These are phyloP conservation scores for Argyresthia goedartella DNA, from an alignment of 2,888 invertebrate genomes.

Conservation along the genomic window DNA sequence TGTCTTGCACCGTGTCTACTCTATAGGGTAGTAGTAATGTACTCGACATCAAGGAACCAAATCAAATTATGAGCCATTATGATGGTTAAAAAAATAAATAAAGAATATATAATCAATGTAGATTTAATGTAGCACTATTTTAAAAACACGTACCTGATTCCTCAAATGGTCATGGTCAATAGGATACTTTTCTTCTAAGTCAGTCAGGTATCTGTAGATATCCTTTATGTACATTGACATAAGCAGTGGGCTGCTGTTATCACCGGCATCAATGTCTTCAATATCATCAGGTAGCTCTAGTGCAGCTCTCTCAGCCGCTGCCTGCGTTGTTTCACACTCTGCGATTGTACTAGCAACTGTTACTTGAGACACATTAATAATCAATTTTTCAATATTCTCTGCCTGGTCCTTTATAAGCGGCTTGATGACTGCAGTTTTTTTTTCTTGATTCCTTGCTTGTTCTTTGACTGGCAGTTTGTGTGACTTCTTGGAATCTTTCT, in stretches of 20 bases:
- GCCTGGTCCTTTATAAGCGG: neutral
- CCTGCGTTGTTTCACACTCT: too few species aligned
- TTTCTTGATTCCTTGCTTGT: constrained; percentile 13
- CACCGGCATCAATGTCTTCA: constrained; percentile 82
- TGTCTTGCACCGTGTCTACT: too few species aligned
- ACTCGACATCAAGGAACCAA: too few species aligned
- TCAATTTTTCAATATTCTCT: neutral
- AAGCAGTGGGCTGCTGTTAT: constrained; percentile 80
- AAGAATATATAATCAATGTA: too few species aligned
- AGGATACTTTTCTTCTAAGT: constrained; percentile 78
- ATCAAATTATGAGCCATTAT: too few species aligned
- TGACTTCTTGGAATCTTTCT: constrained; percentile 29
- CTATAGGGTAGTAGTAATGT: too few species aligned
- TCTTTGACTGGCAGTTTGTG: constrained; percentile 35
- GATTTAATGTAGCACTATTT: too few species aligned
- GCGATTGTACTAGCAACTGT: too few species aligned
- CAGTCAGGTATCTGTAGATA: constrained; percentile 86
- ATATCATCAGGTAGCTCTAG: constrained; percentile 45
- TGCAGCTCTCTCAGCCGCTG: neutral
- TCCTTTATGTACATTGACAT: constrained; percentile 90
- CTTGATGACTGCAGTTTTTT: neutral
- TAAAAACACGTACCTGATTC: constrained; percentile 56
- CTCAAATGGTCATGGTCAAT: constrained; percentile 76
- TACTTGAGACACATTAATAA: neutral
- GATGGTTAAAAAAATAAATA: too few species aligned